These are phyloP conservation scores for Mythimna impura DNA, from an alignment of 2,888 invertebrate genomes.

Conservation along the genomic window DNA sequence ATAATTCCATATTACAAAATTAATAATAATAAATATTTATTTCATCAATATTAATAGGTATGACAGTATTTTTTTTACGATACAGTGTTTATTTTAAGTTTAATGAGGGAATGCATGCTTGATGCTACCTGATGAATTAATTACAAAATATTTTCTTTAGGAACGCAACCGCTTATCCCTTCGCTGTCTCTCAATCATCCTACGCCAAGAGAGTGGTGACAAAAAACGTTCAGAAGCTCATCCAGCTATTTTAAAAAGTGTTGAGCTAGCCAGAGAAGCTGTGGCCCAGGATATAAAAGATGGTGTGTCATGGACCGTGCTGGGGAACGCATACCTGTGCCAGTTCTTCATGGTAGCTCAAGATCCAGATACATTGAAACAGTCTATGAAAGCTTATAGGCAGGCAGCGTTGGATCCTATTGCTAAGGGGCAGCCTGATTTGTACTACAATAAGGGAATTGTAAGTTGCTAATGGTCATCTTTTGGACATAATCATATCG, in stretches of 20 bases:
- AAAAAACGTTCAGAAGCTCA: constrained; percentile 87
- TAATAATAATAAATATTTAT: too few species aligned
- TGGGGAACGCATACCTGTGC: constrained; percentile 96
- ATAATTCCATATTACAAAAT: too few species aligned
- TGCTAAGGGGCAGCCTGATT: constrained; percentile 93
- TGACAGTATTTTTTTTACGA: too few species aligned
- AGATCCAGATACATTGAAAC: constrained; percentile 92
- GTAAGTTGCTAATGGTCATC: constrained; percentile 88
- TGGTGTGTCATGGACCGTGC: constrained; percentile 95
- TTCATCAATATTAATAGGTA: too few species aligned
- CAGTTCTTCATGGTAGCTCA: constrained; percentile 94
- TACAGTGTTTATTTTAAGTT: too few species aligned
- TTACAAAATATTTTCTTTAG: constrained; percentile 23
- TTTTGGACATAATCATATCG: background rate
- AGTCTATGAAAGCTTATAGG: constrained; percentile 94
- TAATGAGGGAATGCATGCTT: too few species aligned
- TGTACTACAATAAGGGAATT: constrained; percentile 96
- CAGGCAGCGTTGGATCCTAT: constrained; percentile 94
- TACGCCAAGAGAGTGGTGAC: constrained; percentile 91
- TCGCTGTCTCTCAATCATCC: constrained; percentile 95
- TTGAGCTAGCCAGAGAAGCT: constrained; percentile 95
- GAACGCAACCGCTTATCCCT: constrained; percentile 92
- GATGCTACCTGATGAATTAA: background rate
- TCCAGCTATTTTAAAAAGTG: constrained; percentile 92
- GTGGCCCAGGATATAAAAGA: constrained; percentile 94